Conservation (phyloP, 2,888 invertebrate genomes). For the Lepidochrysops patricia region DNA sequence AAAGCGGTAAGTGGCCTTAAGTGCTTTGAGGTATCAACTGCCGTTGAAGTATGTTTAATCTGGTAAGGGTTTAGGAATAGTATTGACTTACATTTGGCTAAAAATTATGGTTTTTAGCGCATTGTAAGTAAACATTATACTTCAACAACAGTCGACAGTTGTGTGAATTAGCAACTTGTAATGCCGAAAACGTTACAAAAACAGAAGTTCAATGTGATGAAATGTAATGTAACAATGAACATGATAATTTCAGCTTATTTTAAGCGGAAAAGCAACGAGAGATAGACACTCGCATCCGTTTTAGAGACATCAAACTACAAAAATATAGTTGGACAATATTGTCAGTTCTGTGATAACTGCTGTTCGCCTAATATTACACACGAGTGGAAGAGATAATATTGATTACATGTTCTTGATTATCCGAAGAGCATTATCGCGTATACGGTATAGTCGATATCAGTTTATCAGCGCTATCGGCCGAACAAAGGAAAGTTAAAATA, state of each 20-base stretch:
- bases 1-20: neutral
- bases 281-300: neutral
- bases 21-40: neutral
- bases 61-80: neutral
- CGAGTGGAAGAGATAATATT: slow-evolving; percentile 29
- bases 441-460: slow-evolving; percentile 31
- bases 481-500: slow-evolving; percentile 25
- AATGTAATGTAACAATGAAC: too few species aligned
- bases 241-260: neutral
- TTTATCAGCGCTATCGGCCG: slow-evolving; percentile 37
- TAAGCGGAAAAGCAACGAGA: neutral
- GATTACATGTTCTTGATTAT: slow-evolving; percentile 44
- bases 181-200: too few species aligned
- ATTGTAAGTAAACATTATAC: too few species aligned
- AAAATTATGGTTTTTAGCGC: too few species aligned
- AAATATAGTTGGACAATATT: neutral
- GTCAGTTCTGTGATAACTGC: slow-evolving; percentile 11
- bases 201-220: too few species aligned
- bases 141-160: too few species aligned
- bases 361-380: neutral
- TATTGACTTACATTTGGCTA: too few species aligned
- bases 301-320: neutral
- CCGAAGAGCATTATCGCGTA: slow-evolving; percentile 31
- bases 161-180: too few species aligned
- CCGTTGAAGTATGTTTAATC: neutral